phyloP scores from a whole-genome alignment of 2,888 invertebrate species.

The Caenorhabditis angaria region DNA sequence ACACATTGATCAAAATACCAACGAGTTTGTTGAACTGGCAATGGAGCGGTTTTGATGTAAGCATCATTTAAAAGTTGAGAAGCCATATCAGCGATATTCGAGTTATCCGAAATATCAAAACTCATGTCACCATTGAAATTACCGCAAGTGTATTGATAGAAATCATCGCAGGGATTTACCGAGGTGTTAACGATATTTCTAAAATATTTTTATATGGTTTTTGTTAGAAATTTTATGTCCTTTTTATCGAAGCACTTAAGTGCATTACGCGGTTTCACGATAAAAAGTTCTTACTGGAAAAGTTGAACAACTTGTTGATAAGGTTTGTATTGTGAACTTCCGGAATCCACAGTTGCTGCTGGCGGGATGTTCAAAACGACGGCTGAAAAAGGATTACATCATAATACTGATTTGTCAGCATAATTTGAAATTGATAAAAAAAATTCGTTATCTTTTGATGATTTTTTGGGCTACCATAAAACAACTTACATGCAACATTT shows the following conservation, averaged over 20 bases:
- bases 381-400: slow-evolving; percentile 20
- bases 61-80: slow-evolving; percentile 22
- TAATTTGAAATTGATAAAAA: slow-evolving; percentile 14
- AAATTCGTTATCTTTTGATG: slow-evolving; percentile 9
- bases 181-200: slow-evolving; percentile 48
- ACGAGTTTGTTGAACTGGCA: slow-evolving; percentile 44
- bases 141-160: slow-evolving; percentile 59
- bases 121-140: slow-evolving; percentile 34
- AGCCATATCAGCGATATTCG: slow-evolving; percentile 43
- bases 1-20: slow-evolving; percentile 46
- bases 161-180: slow-evolving; percentile 60
- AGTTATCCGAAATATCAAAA: slow-evolving; percentile 49
- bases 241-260: background rate
- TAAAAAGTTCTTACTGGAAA: slow-evolving; percentile 29
- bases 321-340: slow-evolving; percentile 18
- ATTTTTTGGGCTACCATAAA: background rate
- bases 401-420: slow-evolving; percentile 14
- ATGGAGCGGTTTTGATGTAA: slow-evolving; percentile 46
- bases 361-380: slow-evolving; percentile 16
- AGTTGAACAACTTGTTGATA: slow-evolving; percentile 40
- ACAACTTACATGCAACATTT: background rate
- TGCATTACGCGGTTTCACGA: background rate
- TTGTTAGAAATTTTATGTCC: background rate
- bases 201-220: slow-evolving; percentile 8
- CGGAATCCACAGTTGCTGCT: slow-evolving; percentile 10